These are phyloP conservation scores for Recurvirostra avosetta DNA, from an alignment of 2,113 vertebrate genomes.

Conservation along the genomic window DNA sequence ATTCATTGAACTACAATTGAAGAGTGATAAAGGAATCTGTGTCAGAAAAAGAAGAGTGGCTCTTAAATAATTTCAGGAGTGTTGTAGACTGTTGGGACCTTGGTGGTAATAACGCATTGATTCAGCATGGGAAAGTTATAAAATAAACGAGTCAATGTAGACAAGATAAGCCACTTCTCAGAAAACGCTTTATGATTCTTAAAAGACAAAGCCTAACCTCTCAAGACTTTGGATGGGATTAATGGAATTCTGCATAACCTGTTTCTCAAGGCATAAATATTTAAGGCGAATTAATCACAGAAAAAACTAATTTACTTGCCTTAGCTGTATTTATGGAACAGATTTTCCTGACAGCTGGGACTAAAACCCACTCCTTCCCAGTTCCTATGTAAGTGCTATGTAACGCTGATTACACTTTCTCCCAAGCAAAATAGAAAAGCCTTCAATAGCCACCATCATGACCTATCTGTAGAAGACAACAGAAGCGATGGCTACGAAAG, in stretches of 20 bases:
- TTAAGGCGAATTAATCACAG: neutral
- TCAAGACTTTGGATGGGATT: neutral
- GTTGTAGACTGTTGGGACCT: neutral
- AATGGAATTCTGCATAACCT: neutral
- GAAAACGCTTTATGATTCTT: neutral
- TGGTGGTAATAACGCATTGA: neutral
- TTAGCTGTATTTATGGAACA: neutral
- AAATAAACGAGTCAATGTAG: neutral
- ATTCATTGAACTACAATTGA: neutral
- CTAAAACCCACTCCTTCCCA: neutral
- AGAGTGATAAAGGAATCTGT: neutral
- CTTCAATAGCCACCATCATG: neutral
- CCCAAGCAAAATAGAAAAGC: neutral
- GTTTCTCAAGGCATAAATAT: neutral
- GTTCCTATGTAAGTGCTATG: neutral
- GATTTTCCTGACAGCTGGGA: neutral
- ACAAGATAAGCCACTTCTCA: neutral
- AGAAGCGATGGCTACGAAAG: neutral
- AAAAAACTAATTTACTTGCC: neutral
- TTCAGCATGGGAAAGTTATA: neutral
- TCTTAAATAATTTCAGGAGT: neutral
- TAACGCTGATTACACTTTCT: neutral
- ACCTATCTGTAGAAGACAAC: neutral
- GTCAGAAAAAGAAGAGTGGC: neutral
- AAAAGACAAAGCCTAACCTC: neutral